Base-by-base conservation (phyloP, 1,140 invertebrate genomes). In the Dinoponera quadriceps region DNA sequence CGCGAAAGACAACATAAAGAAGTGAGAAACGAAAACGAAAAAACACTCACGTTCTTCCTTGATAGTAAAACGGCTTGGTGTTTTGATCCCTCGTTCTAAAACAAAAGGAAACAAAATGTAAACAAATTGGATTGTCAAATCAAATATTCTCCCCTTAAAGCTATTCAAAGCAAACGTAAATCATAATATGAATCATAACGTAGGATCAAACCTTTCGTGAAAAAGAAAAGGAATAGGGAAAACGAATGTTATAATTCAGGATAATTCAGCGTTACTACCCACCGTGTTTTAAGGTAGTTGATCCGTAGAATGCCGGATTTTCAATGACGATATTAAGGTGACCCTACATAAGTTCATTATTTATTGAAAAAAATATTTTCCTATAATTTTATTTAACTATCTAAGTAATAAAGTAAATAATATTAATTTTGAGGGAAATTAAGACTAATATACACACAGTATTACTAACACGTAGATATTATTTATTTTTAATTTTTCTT, bases 1-100 rank as follows among this genome's bases (percentile, higher is more conserved):
- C 11, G 49, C 68, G 55, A 73, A 85, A 65, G 11, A 27, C 78
- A 77, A 85, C 48, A 25, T 38, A 80, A 86, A 82, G 4, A 73
- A 72, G 14, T 65, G 62, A n/a, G n/a, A 88, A 91, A 88, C 86
- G 73, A 90, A 87, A 87, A 69, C 29, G 38, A 87, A 88, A 85
- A 88, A 80, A 83, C 87, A 93, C 92, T 93, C 92, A 93, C 92
- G 88, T 92, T 93, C 84, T 86, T 91, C 88, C 88, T 90, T 90
- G 89, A 91, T 89, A 66, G 89, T 87, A 87, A 91, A 89, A 89
- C 86, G 75, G 86, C 88, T 91, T 84, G 88, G 88, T 66, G 84
- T 89, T 85, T 91, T 69, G 85, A 83, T 88, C 75, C 89, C 87
- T 77, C 89, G 86, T 90, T 92, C 92, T 93, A 93, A 90, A 93